phyloP scores from a whole-genome alignment of 1,140 invertebrate species.

The Drosophila neocordata region DNA sequence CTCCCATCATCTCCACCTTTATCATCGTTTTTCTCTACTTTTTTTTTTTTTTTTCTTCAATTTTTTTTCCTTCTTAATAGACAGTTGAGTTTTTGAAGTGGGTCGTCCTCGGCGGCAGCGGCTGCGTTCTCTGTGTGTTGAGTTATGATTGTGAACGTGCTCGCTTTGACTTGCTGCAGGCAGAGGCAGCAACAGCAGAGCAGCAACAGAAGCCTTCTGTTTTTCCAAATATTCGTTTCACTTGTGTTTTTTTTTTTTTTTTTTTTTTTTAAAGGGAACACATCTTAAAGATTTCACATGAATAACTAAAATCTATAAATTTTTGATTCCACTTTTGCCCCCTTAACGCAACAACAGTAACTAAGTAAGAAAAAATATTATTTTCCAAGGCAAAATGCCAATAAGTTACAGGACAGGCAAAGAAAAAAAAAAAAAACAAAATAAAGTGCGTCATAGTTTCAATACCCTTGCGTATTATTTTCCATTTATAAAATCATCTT shows the following conservation, averaged over 20 bases:
- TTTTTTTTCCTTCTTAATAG: slow-evolving; percentile 66
- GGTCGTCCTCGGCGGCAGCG: slow-evolving; percentile 37
- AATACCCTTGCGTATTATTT: background rate
- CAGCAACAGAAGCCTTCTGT: background rate
- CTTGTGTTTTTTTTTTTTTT: slow-evolving; percentile 25
- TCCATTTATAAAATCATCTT: too few relatives aligned
- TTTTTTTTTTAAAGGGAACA: slow-evolving; percentile 57
- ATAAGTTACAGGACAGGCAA: slow-evolving; percentile 52
- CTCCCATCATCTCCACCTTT: background rate
- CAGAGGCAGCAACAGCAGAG: background rate
- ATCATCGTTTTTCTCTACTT: background rate
- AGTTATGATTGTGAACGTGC: slow-evolving; percentile 70
- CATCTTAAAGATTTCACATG: slow-evolving; percentile 79
- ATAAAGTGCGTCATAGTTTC: background rate
- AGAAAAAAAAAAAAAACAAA: background rate
- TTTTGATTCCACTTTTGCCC: slow-evolving; percentile 75
- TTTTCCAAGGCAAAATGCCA: slow-evolving; percentile 64
- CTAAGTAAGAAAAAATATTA: slow-evolving; percentile 57
- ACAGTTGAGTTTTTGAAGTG: slow-evolving; percentile 72
- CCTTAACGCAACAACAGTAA: slow-evolving; percentile 28
- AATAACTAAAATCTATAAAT: slow-evolving; percentile 81
- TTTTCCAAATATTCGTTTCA: slow-evolving; percentile 8
- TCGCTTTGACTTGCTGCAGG: slow-evolving; percentile 61
- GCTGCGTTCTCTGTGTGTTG: slow-evolving; percentile 33
- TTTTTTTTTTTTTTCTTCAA: slow-evolving; percentile 20